Conservation (phyloP, 2,797 vertebrate genomes). For the Lycodopsis pacificus region DNA sequence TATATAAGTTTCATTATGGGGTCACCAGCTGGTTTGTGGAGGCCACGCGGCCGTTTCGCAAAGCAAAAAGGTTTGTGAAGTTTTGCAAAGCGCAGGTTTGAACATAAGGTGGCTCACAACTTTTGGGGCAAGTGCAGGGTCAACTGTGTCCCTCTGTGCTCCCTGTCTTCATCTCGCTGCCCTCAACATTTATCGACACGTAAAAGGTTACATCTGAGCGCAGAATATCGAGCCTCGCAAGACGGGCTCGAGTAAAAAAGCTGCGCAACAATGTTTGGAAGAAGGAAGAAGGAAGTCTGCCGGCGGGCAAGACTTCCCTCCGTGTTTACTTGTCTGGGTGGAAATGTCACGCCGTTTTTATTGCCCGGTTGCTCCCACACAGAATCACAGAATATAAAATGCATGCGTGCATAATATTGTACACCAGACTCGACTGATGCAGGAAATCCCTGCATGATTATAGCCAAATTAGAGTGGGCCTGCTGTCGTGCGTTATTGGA, state of each 20-base stretch:
- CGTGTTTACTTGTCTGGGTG: slow-evolving; percentile 1
- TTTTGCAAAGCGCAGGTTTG: background rate
- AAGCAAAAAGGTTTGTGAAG: background rate
- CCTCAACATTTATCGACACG: slow-evolving; percentile 48
- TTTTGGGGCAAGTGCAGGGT: slow-evolving; percentile 33
- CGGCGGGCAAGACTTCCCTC: background rate
- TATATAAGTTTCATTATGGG: background rate
- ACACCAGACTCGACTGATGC: background rate
- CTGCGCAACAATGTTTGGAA: background rate
- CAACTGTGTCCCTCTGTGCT: slow-evolving; percentile 1
- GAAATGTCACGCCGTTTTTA: background rate
- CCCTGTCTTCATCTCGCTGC: slow-evolving; percentile 3
- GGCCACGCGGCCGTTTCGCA: background rate
- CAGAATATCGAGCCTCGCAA: slow-evolving; percentile 28
- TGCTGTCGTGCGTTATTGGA: background rate
- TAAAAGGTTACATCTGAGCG: slow-evolving; percentile 46
- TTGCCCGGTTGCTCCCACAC: background rate
- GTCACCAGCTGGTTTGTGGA: background rate
- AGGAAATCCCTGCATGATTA: background rate
- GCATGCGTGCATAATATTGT: background rate
- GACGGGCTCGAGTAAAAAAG: background rate
- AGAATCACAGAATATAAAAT: background rate
- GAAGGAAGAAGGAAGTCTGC: background rate
- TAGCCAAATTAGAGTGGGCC: background rate
- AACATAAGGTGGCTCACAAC: slow-evolving; percentile 1